Conservation (phyloP, 1,140 invertebrate genomes). For the Drosophila pseudoobscura region DNA sequence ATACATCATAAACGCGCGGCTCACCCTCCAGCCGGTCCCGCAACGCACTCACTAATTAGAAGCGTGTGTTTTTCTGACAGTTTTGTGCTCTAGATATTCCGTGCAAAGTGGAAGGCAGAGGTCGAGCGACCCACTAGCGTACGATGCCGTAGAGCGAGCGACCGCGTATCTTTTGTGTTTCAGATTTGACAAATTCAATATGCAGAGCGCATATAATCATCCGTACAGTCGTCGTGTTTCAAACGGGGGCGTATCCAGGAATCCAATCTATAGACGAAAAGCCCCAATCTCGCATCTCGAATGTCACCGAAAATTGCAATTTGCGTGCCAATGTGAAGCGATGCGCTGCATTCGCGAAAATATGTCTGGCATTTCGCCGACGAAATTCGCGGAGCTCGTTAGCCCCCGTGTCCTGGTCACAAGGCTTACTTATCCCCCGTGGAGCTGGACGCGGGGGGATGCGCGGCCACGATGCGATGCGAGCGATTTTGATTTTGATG, state of each 20-base stretch:
- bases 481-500: constrained; percentile 15
- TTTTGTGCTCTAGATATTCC: constrained; percentile 14
- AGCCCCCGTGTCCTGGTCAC: constrained; percentile 21
- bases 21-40: not conserved
- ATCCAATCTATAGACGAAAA: not conserved
- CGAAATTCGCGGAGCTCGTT: constrained; percentile 40
- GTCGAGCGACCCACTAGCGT: too few relatives aligned
- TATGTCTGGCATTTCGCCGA: constrained; percentile 20
- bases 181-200: constrained; percentile 23
- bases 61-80: constrained; percentile 37
- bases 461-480: not conserved
- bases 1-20: constrained; percentile 49
- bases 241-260: too few relatives aligned
- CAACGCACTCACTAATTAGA: constrained; percentile 38
- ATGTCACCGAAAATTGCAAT: constrained; percentile 34
- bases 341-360: constrained; percentile 12
- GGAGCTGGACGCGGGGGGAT: too few relatives aligned
- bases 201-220: constrained; percentile 11
- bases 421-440: too few relatives aligned
- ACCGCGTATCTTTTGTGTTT: too few relatives aligned
- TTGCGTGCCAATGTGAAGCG: constrained; percentile 22
- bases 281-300: constrained; percentile 11
- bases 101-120: too few relatives aligned
- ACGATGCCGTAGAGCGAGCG: too few relatives aligned
- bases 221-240: too few relatives aligned